phyloP scores from a whole-genome alignment of 2,113 vertebrate species.

The Anarrhichthys ocellatus region DNA sequence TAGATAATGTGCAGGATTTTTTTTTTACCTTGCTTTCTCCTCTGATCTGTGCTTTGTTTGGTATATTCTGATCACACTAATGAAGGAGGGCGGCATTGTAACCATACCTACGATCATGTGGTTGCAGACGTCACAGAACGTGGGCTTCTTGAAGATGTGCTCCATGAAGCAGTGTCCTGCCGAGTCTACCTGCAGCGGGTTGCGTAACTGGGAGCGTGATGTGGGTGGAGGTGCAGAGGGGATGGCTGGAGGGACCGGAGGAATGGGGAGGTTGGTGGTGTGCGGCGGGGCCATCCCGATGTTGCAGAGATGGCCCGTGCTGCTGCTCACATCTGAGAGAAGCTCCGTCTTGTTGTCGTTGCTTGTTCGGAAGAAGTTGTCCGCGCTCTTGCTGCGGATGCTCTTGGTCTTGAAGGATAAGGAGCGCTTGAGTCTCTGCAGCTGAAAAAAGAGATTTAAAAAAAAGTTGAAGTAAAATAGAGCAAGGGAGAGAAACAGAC shows the following conservation, averaged over 20 bases:
- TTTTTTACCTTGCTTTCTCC: neutral
- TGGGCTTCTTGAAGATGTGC: constrained; percentile 98
- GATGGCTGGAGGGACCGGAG: constrained; percentile 78
- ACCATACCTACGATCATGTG: constrained; percentile 98
- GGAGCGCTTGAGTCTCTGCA: constrained; percentile 96
- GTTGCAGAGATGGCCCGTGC: constrained; percentile 86
- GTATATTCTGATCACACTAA: neutral
- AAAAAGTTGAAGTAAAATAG: constrained; percentile 55
- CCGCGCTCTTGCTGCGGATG: constrained; percentile 96
- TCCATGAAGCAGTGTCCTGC: constrained; percentile 94
- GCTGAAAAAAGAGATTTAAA: constrained; percentile 68
- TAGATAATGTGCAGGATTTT: neutral
- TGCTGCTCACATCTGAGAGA: constrained; percentile 87
- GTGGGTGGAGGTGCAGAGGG: constrained; percentile 83
- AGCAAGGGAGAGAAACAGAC: neutral
- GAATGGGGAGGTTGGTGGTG: constrained; percentile 62
- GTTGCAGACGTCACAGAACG: constrained; percentile 98
- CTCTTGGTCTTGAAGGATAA: constrained; percentile 99
- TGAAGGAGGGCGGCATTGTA: constrained; percentile 24
- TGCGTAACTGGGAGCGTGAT: constrained; percentile 85
- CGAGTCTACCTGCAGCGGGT: constrained; percentile 83
- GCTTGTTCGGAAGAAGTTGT: constrained; percentile 95
- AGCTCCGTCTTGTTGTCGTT: constrained; percentile 89
- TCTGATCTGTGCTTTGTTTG: neutral
- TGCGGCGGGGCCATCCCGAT: constrained; percentile 77